These are phyloP conservation scores for Jaculus jaculus DNA, from an alignment of 2,113 vertebrate genomes.

Conservation along the genomic window DNA sequence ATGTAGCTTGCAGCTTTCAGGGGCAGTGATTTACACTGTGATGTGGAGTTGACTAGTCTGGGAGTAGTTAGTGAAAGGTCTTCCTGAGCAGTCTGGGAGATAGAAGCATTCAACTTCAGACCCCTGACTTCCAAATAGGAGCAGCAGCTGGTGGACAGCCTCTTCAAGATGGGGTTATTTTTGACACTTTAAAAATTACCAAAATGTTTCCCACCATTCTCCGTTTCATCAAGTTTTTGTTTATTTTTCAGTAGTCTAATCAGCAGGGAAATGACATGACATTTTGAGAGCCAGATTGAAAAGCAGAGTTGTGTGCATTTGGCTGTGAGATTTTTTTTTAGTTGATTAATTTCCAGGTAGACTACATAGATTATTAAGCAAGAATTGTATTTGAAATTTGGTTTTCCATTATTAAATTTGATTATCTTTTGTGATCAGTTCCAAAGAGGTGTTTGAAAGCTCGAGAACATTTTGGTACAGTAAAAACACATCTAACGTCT, in stretches of 20 bases:
- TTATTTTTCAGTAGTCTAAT: constrained; percentile 37
- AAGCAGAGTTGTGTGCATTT: background rate
- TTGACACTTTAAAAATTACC: background rate
- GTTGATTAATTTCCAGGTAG: constrained; percentile 55
- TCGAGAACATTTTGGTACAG: constrained; percentile 92
- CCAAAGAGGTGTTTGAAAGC: constrained; percentile 94
- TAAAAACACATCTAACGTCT: constrained; percentile 92
- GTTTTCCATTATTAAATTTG: constrained; percentile 27
- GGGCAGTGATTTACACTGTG: background rate
- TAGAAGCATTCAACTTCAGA: background rate
- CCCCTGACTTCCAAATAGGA: background rate
- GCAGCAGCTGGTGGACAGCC: background rate
- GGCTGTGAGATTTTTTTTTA: constrained; percentile 23
- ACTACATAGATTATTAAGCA: constrained; percentile 45
- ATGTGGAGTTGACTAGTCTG: background rate
- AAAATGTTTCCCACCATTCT: background rate
- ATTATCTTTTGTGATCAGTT: constrained; percentile 86
- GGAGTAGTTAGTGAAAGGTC: background rate
- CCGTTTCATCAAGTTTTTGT: background rate
- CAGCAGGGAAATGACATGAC: background rate
- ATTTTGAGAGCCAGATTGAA: constrained; percentile 38
- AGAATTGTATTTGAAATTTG: constrained; percentile 46
- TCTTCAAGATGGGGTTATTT: background rate
- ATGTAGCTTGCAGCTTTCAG: background rate
- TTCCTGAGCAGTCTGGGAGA: background rate